These are phyloP conservation scores for Musca domestica DNA, from an alignment of 1,140 invertebrate genomes.

Conservation along the genomic window DNA sequence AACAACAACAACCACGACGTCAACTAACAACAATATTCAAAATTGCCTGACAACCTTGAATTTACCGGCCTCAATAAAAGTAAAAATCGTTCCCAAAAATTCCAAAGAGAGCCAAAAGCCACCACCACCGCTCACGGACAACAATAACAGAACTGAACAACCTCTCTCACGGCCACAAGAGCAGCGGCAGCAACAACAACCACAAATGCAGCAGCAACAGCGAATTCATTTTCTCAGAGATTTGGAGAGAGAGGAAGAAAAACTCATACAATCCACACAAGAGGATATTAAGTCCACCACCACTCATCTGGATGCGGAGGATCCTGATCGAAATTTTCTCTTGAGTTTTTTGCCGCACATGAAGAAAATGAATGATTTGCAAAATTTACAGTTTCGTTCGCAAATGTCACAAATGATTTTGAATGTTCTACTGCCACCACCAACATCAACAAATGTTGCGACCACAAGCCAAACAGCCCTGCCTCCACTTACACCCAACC, in stretches of 20 bases:
- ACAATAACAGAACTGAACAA: slow-evolving; percentile 20
- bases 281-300: slow-evolving; percentile 41
- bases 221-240: slow-evolving; percentile 46
- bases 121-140: background rate
- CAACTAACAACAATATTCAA: no score
- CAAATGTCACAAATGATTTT: slow-evolving; percentile 46
- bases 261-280: slow-evolving; percentile 47
- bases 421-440: slow-evolving; percentile 32
- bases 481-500: no score
- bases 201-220: slow-evolving; percentile 42
- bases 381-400: slow-evolving; percentile 45
- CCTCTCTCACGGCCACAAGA: background rate
- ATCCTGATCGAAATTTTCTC: slow-evolving; percentile 49
- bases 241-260: slow-evolving; percentile 43
- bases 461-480: no score
- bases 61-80: background rate
- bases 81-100: background rate
- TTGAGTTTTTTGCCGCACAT: slow-evolving; percentile 49
- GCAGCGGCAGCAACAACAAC: slow-evolving; percentile 33
- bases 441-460: no score
- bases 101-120: background rate
- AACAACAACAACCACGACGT: no score
- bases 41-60: background rate
- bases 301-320: slow-evolving; percentile 40
- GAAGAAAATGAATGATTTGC: slow-evolving; percentile 46